These are phyloP conservation scores for Orbicella faveolata DNA, from an alignment of 64 coral and sea anemone genomes.

Conservation along the genomic window DNA sequence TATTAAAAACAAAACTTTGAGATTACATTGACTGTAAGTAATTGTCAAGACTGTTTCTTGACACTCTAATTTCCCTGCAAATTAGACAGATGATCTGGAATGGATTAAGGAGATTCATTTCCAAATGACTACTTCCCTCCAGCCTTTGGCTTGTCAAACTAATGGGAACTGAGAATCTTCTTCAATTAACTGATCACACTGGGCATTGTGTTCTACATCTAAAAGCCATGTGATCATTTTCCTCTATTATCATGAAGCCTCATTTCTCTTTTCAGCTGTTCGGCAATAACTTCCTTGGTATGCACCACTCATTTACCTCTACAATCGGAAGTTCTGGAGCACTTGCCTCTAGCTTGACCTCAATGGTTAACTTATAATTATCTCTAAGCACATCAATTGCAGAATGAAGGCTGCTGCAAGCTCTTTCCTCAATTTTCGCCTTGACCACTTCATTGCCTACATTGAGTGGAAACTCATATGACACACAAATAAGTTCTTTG, in stretches of 20 bases:
- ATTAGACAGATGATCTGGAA: conserved; percentile 66
- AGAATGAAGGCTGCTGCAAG: conserved; percentile 39
- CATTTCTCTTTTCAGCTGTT: conserved; percentile 69
- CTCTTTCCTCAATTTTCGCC: conserved; percentile 52
- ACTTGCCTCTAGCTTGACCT: conserved; percentile 18
- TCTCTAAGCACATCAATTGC: conserved; percentile 30
- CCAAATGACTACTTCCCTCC: conserved; percentile 50
- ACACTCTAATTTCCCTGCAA: conserved; percentile 41
- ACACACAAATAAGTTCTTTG: conserved; percentile 41
- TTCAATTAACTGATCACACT: conserved; percentile 39
- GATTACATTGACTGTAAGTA: no score
- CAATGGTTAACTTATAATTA: conserved; percentile 42
- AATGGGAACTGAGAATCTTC: conserved; percentile 60
- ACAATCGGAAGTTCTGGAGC: background rate
- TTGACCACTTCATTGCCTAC: conserved; percentile 15
- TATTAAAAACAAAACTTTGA: no score
- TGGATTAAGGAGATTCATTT: conserved; percentile 35
- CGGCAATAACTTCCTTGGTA: conserved; percentile 49
- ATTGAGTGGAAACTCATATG: conserved; percentile 34
- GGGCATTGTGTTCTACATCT: conserved; percentile 45
- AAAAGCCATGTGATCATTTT: background rate
- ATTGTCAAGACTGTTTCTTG: background rate
- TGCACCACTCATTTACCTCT: conserved; percentile 25
- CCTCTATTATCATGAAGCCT: conserved; percentile 46
- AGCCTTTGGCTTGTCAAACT: conserved; percentile 53